Base-by-base conservation (phyloP, 2,113 vertebrate genomes). In the Axis porcinus region DNA sequence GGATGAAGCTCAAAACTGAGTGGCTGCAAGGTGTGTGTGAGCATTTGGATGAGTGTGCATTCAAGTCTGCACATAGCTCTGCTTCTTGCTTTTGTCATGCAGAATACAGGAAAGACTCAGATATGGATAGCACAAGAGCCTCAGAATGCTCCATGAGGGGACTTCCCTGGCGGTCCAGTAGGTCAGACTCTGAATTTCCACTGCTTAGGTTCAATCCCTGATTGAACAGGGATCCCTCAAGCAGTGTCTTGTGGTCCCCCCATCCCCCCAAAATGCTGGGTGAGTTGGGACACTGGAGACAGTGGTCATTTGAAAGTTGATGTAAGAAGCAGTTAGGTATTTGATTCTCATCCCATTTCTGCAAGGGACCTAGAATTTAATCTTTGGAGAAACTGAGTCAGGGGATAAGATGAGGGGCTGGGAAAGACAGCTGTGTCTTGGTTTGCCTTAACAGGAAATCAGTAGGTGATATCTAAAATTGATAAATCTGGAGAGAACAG, bases 361-460 rank as follows among this genome's bases (percentile, higher is more conserved):
- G 54, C 28, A 47, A 85, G 43, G 54, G n/a, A n/a, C 11, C 45
- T n/a, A 47, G 50, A 60, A 89, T 70, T 70, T 94, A 17, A 89
- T 85, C 84, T 92, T 40, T 40, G 25, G 64, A 79, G 84, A 92
- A 85, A 60, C 8, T 28, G 64, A 89, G 33, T 54, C 50, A 74
- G 50, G 27, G n/a, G 19, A 27, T 28, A 33, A 57, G 78, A 33
- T 40, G 36, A 3, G 4, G 10, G 50, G 13, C n/a, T 89, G 40
- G n/a, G 23, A 17, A 62, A 50, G 43, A 60, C 25, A 86, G 40
- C n/a, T 85, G 7, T 27, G 28, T 94, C 70, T 93, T 67, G 50
- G 70, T 90, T 74, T 93, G 27, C 81, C 13, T 27, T 82, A 47
- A 36, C 6, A 81, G 70, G 25, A 40, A 86, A 19, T 90, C 78